Percentiles rank a stretch among this genome's conserved stretches.
phyloP scores from a whole-genome alignment of 2,797 vertebrate species.

The Ficedula albicollis region DNA sequence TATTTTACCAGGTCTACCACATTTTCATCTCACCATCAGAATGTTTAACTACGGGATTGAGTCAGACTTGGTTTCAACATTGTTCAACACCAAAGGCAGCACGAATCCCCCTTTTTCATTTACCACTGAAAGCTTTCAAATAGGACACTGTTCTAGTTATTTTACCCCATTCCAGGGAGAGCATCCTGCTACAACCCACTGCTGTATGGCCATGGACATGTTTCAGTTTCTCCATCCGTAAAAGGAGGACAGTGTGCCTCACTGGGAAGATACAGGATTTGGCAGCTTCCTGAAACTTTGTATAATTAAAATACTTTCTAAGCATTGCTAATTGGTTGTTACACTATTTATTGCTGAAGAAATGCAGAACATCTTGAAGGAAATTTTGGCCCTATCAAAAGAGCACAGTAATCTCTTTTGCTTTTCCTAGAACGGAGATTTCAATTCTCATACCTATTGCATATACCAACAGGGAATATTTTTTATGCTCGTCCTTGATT shows the following conservation, averaged over 20 bases:
- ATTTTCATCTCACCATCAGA: neutral
- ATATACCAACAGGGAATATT: neutral
- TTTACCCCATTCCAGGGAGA: neutral
- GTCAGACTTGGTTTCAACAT: neutral
- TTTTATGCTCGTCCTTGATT: neutral
- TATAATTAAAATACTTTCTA: neutral
- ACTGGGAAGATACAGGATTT: neutral
- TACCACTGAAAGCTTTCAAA: neutral
- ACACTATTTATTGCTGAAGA: neutral
- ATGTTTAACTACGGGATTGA: neutral
- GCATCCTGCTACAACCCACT: neutral
- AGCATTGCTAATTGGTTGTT: neutral
- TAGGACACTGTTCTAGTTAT: neutral
- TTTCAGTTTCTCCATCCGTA: neutral
- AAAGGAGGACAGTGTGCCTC: neutral
- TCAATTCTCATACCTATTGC: neutral
- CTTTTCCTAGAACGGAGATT: neutral
- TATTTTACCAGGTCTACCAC: neutral
- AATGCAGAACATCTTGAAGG: neutral
- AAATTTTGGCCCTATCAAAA: neutral
- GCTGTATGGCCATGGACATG: neutral
- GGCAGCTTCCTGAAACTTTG: neutral
- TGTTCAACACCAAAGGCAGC: neutral
- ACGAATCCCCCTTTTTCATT: neutral
- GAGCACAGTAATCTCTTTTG: neutral